Conservation (phyloP, 1,140 invertebrate genomes). For the Ceratosolen fusciceps region DNA sequence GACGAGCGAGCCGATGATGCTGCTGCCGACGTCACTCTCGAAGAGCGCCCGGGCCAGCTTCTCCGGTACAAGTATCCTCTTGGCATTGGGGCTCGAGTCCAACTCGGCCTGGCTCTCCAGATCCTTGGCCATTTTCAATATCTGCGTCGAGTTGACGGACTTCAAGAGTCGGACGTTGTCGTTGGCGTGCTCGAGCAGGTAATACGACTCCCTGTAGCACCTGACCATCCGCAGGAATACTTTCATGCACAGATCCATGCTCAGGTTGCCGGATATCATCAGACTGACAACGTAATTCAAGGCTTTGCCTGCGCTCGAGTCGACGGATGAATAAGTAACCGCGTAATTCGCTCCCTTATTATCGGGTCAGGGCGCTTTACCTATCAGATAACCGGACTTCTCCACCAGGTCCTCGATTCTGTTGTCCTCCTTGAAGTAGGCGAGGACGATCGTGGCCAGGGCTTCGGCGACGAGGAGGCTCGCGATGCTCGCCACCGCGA, state of each 20-base stretch:
- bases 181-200: constrained; percentile 29
- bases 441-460: constrained; percentile 14
- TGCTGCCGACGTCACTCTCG: constrained; percentile 21
- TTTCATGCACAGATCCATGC: constrained; percentile 29
- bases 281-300: constrained; percentile 40
- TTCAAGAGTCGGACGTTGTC: constrained; percentile 29
- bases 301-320: constrained; percentile 30
- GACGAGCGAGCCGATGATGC: constrained; percentile 10
- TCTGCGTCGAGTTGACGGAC: constrained; percentile 34
- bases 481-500: constrained; percentile 24
- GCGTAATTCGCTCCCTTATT: not conserved
- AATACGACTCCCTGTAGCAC: constrained; percentile 40
- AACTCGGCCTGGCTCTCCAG: constrained; percentile 11
- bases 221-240: constrained; percentile 41
- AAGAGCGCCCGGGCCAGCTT: constrained; percentile 18
- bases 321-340: no score
- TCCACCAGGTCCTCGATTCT: constrained; percentile 31
- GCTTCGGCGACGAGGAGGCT: constrained; percentile 37
- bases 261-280: constrained; percentile 26
- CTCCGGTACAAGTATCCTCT: constrained; percentile 24
- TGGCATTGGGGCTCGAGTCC: not conserved
- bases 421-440: constrained; percentile 33
- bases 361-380: not conserved
- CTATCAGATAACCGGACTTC: constrained; percentile 41
- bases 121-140: constrained; percentile 5